Percentiles rank a stretch among this genome's conserved stretches.
phyloP scores from a whole-genome alignment of 2,797 vertebrate genomes.

The Oophaga sylvatica region DNA sequence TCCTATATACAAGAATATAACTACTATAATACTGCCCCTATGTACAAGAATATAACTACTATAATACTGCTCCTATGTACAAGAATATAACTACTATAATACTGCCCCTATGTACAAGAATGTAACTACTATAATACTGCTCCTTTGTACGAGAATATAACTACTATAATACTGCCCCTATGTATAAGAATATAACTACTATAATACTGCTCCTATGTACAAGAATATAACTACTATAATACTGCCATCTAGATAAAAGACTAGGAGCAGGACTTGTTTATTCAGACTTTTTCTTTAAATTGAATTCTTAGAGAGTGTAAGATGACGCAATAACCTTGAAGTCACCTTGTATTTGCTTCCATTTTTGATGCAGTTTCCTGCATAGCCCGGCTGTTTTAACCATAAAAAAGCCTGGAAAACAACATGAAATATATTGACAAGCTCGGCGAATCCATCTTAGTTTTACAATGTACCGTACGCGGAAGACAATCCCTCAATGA shows the following conservation, averaged over 20 bases:
- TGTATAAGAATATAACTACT: not conserved
- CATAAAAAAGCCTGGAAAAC: not conserved
- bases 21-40: too few relatives aligned
- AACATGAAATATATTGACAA: conserved; percentile 1
- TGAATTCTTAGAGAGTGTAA: not conserved
- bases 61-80: too few relatives aligned
- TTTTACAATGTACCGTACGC: conserved; percentile 7
- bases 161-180: not conserved
- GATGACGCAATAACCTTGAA: conserved; percentile 2
- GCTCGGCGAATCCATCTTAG: conserved; percentile 21
- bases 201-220: not conserved
- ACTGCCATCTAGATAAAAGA: not conserved
- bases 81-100: too few relatives aligned
- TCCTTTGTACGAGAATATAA: not conserved
- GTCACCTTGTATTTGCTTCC: conserved; percentile 22
- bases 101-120: too few relatives aligned
- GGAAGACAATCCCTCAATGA: conserved; percentile 21
- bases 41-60: too few relatives aligned
- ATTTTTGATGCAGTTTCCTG: not conserved
- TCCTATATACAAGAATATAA: too few relatives aligned
- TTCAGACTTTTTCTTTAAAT: not conserved
- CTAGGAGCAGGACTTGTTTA: not conserved
- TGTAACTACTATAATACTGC: not conserved
- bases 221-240: not conserved
- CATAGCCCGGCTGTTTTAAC: conserved; percentile 7